Evolutionary conservation across 2,888 invertebrate genomes (phyloP), one percentile per base, ranked within the genome.

Genomic region (Falcaria lacertinaria): DNA sequence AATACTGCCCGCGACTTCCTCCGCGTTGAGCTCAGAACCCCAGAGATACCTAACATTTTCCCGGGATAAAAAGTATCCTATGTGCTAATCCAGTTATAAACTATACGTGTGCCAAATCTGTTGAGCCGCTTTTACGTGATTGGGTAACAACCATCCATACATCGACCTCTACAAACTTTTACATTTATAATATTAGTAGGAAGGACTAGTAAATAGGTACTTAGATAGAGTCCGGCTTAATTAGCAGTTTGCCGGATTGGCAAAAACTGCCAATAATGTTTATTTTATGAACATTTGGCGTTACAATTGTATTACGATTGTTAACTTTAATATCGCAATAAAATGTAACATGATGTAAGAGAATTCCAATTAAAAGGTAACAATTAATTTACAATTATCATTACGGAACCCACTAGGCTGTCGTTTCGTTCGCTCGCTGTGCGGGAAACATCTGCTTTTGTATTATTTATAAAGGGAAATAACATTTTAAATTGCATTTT

Each of bases 401-500:
- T 45, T 36, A 44, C 44, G n/a, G 15, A 52, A 49, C 55, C 50
- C 57, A 50, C 36, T 54, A 52, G 57, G 43, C 50, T 60, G 54
- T 53, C 45, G 52, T 41, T 34, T 33, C 47, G 42, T 53, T 38
- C 54, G 43, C 51, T 47, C 39, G 39, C 49, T 50, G 42, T n/a
- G 45, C 36, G 39, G 14, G 17, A 40, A 57, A 63, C 74, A 74
- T 57, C 74, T 76, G 74, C 71, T 59, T 52, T 51, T 45, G 35
- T 50, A 42, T 47, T 45, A 54, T 45, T 50, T n/a, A 50, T 54
- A 48, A 54, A 49, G 43, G 43, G 50, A 57, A 71, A 67, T 65
- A 50, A 58, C 54, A 55, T 65, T 65, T 57, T 44, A 54, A 68
- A 69, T 68, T 59, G 48, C 53, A 49, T 58, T 57, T 39, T 47